Base-by-base conservation (phyloP, 2,888 invertebrate species). In the Aleiodes testaceus region DNA sequence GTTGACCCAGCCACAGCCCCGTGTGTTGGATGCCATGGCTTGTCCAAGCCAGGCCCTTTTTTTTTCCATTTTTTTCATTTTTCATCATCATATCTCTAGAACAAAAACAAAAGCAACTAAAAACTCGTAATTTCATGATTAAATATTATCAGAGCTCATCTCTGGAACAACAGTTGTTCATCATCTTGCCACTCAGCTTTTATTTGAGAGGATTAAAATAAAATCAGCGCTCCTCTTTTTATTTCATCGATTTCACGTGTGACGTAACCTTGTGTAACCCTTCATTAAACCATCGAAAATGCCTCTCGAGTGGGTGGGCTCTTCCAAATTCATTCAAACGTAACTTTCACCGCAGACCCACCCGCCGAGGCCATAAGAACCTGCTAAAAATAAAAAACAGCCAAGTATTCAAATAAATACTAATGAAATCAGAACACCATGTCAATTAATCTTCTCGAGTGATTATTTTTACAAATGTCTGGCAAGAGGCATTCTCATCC, bases 1-100 rank as follows among this genome's bases (percentile, higher is more conserved):
- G 86, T 86, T 86, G 86, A 85, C 86, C 86, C 71, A 82, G 80
- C 80, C 79, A 79, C 79, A 79, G 79, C 74, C 72, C 74, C 69
- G 66, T 59, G 61, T 69, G 22, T 66, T 69, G 50, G 53, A 64
- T 63, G 69, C 66, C 66, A 53, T 68, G 65, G 70, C 69, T 59
- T 68, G 63, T 68, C 53, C 74, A 45, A 42, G 45, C 69, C 78
- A 75, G 59, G 67, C 70, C 63, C 72, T 55, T 53, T 26, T 42
- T 12, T 44, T 50, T 49, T 49, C 14, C 14, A n/a, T 49, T 49
- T 45, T 16, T 69, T 20, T 42, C 45, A 53, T 55, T 66, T 67
- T 72, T 30, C 36, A 45, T 45, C 14, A 55, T 12, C 36, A 59
- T 42, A 42, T 36, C 42, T 59, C 59, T 26, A 16, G n/a, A n/a